Evolutionary conservation across 1,140 invertebrate species (phyloP).

Genomic region (Heterodera carotae): DNA sequence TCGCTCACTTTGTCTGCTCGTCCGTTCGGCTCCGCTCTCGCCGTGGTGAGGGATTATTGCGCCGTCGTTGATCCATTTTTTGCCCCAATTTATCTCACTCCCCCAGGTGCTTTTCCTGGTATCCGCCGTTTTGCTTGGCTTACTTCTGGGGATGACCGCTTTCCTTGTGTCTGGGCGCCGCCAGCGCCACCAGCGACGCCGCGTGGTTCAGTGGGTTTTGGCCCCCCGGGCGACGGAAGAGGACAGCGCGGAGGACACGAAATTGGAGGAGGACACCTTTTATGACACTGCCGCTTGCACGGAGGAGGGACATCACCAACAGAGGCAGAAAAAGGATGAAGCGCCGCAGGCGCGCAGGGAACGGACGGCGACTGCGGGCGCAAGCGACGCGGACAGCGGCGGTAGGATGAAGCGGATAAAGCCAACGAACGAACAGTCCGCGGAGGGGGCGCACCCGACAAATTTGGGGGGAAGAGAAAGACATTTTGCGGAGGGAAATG

Average conservation of each 20-base stretch:
- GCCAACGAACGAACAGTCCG: background rate
- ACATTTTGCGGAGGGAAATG: background rate
- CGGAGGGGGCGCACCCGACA: too few relatives aligned
- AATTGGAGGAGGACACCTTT: constrained; percentile 7
- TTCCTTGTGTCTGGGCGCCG: background rate
- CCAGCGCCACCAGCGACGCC: background rate
- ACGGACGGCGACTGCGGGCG: background rate
- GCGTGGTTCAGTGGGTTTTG: constrained; percentile 32
- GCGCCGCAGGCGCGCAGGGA: background rate
- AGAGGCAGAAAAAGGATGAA: background rate
- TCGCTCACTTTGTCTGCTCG: background rate
- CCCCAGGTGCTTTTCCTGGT: constrained; percentile 12
- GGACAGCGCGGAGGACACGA: constrained; percentile 17
- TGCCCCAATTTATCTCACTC: too few relatives aligned
- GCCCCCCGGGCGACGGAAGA: constrained; percentile 19
- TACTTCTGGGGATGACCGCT: constrained; percentile 10
- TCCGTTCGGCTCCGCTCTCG: constrained; percentile 6
- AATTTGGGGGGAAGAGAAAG: too few relatives aligned
- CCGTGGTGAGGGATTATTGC: background rate
- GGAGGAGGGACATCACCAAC: background rate
- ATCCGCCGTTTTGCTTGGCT: constrained; percentile 11
- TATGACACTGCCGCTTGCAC: background rate
- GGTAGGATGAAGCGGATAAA: background rate
- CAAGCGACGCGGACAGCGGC: background rate
- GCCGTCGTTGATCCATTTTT: background rate